Evolutionary conservation across 2,888 invertebrate genomes (phyloP).

Genomic region (Apotomis betuletana): DNA sequence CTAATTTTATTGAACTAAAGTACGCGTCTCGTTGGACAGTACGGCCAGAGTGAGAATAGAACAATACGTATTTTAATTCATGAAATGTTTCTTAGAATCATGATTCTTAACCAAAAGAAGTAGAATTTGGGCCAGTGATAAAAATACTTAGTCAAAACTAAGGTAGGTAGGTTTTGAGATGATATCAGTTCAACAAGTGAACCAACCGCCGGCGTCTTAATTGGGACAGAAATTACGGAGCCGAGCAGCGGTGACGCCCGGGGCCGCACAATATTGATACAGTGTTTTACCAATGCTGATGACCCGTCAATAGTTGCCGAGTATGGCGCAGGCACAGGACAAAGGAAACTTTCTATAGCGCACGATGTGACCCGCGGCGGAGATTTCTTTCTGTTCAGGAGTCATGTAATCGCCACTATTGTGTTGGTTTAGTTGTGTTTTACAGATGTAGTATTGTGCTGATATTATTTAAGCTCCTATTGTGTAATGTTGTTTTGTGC

Average conservation of each 20-base stretch:
- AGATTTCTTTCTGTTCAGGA: neutral
- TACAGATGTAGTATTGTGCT: too few relatives aligned
- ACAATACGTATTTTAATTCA: too few relatives aligned
- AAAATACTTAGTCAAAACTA: too few relatives aligned
- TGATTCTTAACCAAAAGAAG: too few relatives aligned
- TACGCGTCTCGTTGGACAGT: too few relatives aligned
- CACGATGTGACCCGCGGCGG: neutral
- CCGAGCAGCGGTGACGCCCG: neutral
- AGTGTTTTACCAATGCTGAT: neutral
- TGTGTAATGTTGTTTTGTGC: too few relatives aligned
- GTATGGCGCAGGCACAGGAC: neutral
- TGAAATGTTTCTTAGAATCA: too few relatives aligned
- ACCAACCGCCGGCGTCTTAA: neutral
- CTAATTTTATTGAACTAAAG: too few relatives aligned
- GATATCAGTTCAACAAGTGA: neutral
- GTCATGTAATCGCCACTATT: neutral
- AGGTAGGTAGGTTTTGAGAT: neutral
- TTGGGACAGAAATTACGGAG: neutral
- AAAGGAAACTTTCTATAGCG: neutral
- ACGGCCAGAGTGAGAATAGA: too few relatives aligned
- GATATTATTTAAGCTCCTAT: too few relatives aligned
- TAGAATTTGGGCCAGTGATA: too few relatives aligned
- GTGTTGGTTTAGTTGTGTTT: too few relatives aligned
- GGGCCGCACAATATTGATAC: neutral
- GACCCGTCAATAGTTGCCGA: neutral